Percentiles rank a stretch among this genome's conserved stretches.
Evolutionary conservation across 2,113 vertebrate species (phyloP).

Genomic region (Phrynosoma platyrhinos): DNA sequence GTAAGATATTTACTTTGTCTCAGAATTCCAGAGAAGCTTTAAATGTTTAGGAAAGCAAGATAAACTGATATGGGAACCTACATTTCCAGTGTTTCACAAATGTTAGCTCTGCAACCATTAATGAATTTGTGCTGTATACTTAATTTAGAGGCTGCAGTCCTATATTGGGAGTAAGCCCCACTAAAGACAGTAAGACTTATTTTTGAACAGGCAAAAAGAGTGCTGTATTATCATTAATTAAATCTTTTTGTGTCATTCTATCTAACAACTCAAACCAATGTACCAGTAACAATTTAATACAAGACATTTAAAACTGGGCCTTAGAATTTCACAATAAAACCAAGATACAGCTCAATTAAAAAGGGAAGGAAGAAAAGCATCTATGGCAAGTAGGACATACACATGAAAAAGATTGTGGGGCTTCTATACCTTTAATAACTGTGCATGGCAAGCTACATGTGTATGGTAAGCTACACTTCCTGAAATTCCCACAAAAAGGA

Average conservation of each 20-base stretch:
- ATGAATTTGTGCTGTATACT: conserved; percentile 9
- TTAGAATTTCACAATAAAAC: not conserved
- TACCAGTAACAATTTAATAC: not conserved
- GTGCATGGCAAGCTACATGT: too few relatives aligned
- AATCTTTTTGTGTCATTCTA: not conserved
- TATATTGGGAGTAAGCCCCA: not conserved
- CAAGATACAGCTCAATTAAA: not conserved
- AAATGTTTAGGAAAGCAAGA: not conserved
- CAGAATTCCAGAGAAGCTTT: conserved; percentile 4
- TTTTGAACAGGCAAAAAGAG: not conserved
- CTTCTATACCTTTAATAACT: too few relatives aligned
- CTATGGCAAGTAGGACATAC: too few relatives aligned
- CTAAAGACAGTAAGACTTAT: not conserved
- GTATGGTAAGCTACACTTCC: too few relatives aligned
- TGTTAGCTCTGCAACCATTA: not conserved
- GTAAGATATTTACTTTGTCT: not conserved
- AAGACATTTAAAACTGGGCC: not conserved
- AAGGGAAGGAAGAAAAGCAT: too few relatives aligned
- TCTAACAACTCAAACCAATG: not conserved
- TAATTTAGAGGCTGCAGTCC: not conserved
- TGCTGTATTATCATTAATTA: not conserved
- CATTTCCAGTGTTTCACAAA: not conserved
- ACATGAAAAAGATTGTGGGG: too few relatives aligned
- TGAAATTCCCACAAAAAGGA: too few relatives aligned
- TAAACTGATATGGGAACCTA: not conserved